Base-by-base conservation (phyloP, 2,797 vertebrate genomes). In the Eidolon dupreanum region DNA sequence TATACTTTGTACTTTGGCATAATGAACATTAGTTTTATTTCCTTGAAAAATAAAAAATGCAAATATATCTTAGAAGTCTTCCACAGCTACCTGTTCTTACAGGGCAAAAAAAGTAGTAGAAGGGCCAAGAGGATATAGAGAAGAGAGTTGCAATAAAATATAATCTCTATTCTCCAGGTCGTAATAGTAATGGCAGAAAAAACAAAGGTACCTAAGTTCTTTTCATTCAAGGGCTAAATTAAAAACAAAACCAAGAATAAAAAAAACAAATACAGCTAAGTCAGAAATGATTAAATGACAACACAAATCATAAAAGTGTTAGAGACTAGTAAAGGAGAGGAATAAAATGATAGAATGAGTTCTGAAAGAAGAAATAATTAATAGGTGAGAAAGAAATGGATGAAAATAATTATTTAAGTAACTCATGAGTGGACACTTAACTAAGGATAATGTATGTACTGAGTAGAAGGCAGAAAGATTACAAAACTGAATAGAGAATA, bases 11-110 rank as follows among this genome's bases (percentile, higher is more conserved):
- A 92, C 59, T 95, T 70, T 53, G 26, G 26, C 33, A 96, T 84
- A 93, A 73, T 36, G 10, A 87, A 82, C 36, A 95, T 81, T 86
- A 51, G 63, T 28, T 91, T 91, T 65, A 71, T 43, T 90, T 70
- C 59, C 85, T 36, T 38, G 55, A 88, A 78, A 71, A 63, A 51
- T 63, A 26, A 55, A 85, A 94, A 94, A 26, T 31, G 17, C 4
- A 73, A 71, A 87, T 46, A 78, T 2, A 83, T 73, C 28, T 43
- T 78, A 26, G 17, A 28, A 84, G 31, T 92, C 15, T 79, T 66
- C 81, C 38, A 83, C 10, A 83, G 33, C 26, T 66, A 74, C 22
- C 31, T 75, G 15, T 46, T 82, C 78, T 75, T 84, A 75, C 24
- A 12, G 36, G 33, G 33, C 8, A 90, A 85, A 70, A 46, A 51